Evolutionary conservation across 2,888 invertebrate genomes (phyloP).

Genomic region (Campoplex capitator): DNA sequence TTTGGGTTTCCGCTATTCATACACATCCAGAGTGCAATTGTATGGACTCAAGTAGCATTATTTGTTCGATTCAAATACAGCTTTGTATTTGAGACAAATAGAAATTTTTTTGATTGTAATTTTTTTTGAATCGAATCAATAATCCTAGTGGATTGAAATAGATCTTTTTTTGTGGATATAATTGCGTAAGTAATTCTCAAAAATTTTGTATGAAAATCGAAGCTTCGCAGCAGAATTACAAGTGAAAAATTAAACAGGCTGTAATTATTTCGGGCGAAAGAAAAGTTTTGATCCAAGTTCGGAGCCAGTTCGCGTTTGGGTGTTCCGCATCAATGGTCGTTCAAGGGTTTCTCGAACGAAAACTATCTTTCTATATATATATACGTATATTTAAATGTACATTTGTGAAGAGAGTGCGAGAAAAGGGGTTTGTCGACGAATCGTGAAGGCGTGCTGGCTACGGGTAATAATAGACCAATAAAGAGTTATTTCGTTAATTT

Average conservation of each 20-base stretch:
- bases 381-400: neutral
- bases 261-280: neutral
- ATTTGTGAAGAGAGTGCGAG: constrained; percentile 20
- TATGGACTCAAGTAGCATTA: too few species aligned
- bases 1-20: too few species aligned
- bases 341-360: neutral
- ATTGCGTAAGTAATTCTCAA: too few species aligned
- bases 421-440: constrained; percentile 60
- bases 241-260: constrained; percentile 17
- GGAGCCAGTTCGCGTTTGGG: constrained; percentile 5
- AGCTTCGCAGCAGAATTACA: neutral
- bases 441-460: constrained; percentile 67
- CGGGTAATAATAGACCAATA: constrained; percentile 78
- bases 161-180: too few species aligned
- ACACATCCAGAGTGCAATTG: too few species aligned
- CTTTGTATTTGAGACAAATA: too few species aligned
- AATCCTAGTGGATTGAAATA: too few species aligned
- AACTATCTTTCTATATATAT: neutral
- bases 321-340: constrained; percentile 10
- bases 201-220: too few species aligned
- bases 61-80: too few species aligned
- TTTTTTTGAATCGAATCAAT: too few species aligned
- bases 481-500: constrained; percentile 78
- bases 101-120: too few species aligned
- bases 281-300: constrained; percentile 59